Percentiles rank a stretch among this genome's conserved stretches.
phyloP scores from a whole-genome alignment of 1,140 invertebrate species.

The Anagrus nilaparvatae region DNA sequence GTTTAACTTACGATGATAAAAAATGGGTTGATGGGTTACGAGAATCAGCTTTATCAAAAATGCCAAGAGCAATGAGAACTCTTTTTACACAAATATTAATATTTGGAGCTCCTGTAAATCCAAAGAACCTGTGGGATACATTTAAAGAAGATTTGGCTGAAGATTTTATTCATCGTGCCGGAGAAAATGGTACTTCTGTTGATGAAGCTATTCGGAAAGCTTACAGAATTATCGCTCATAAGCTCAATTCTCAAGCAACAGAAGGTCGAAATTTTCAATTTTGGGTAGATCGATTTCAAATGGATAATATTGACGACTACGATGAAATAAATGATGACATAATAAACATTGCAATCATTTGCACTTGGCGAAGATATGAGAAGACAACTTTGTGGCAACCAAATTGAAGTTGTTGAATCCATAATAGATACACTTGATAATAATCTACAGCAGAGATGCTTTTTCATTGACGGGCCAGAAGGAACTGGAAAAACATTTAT shows the following conservation, averaged over 20 bases:
- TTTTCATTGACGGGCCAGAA: constrained; percentile 13
- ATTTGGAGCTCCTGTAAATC: background rate
- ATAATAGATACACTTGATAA: background rate
- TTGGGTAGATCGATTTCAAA: background rate
- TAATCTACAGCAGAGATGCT: background rate
- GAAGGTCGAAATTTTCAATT: too few species aligned
- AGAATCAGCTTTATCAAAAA: background rate
- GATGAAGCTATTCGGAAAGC: background rate
- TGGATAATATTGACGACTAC: background rate
- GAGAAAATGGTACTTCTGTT: background rate
- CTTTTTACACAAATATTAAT: background rate
- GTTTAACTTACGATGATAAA: background rate
- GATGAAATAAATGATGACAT: background rate
- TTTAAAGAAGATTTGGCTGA: background rate
- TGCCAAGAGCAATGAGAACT: background rate
- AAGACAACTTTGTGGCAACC: background rate
- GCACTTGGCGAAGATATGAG: too few species aligned
- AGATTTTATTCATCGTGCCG: background rate
- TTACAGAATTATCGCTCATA: background rate
- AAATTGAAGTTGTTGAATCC: background rate
- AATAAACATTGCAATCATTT: too few species aligned
- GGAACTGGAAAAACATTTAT: constrained; percentile 15
- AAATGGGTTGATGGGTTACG: background rate
- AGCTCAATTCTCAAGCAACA: background rate
- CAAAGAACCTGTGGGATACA: background rate